phyloP scores from a whole-genome alignment of 1,140 invertebrate genomes.

The Dendrolimus kikuchii region DNA sequence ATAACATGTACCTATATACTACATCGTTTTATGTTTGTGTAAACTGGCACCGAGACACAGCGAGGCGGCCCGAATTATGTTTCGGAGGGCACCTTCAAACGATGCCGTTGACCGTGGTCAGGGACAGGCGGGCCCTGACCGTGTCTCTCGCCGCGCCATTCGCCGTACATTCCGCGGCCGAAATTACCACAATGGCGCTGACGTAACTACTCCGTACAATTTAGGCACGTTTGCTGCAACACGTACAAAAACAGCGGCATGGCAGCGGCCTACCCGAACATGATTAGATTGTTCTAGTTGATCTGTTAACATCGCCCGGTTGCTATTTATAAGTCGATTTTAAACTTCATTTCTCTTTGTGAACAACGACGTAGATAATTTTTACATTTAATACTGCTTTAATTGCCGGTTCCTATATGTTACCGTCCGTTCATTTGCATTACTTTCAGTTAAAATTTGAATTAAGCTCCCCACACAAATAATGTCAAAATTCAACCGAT shows the following conservation, averaged over 20 bases:
- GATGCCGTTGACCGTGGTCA: constrained; percentile 66
- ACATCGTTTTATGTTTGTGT: background rate
- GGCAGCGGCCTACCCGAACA: background rate
- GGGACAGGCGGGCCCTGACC: constrained; percentile 46
- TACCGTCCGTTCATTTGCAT: too few relatives aligned
- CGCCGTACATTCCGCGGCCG: constrained; percentile 18
- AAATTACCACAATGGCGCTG: constrained; percentile 20
- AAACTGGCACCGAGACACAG: background rate
- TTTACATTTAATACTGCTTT: too few relatives aligned
- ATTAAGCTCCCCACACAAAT: too few relatives aligned
- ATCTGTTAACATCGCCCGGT: too few relatives aligned
- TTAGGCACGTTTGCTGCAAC: constrained; percentile 17
- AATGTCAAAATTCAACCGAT: too few relatives aligned
- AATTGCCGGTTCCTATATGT: too few relatives aligned
- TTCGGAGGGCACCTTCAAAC: constrained; percentile 60
- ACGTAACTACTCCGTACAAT: constrained; percentile 33
- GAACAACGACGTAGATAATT: too few relatives aligned
- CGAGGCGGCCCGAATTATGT: constrained; percentile 5
- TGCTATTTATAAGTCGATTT: too few relatives aligned
- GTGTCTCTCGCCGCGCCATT: constrained; percentile 23
- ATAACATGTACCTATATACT: constrained; percentile 1
- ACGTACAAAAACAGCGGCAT: constrained; percentile 1
- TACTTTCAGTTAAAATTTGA: too few relatives aligned
- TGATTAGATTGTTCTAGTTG: background rate
- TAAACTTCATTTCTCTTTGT: too few relatives aligned